Evolutionary conservation across 2,113 vertebrate species (phyloP).

Genomic region (Abramis brama): DNA sequence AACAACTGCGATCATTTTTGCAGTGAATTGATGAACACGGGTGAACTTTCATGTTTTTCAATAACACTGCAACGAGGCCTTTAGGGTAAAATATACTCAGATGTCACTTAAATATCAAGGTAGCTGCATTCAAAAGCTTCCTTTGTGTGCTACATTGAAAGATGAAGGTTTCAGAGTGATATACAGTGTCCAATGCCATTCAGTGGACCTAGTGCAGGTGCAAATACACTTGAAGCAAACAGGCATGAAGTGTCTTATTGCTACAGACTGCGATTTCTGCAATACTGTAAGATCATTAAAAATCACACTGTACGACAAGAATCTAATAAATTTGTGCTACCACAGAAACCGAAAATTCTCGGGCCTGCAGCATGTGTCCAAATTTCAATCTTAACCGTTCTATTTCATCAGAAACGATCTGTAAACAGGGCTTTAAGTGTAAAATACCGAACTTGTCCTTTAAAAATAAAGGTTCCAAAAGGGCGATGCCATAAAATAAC

Average conservation of each 20-base stretch:
- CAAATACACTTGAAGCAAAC: neutral
- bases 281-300: too few species aligned
- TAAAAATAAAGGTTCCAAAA: neutral
- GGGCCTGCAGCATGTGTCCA: too few species aligned
- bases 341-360: too few species aligned
- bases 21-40: neutral
- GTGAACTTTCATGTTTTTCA: slow-evolving; percentile 22
- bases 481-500: neutral
- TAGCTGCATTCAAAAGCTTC: neutral
- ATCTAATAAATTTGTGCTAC: too few species aligned
- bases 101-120: slow-evolving; percentile 6
- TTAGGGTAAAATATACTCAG: neutral
- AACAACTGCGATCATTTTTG: slow-evolving; percentile 3
- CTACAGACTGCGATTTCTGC: too few species aligned
- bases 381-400: too few species aligned
- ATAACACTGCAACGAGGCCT: neutral
- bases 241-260: neutral
- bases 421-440: too few species aligned
- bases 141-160: neutral
- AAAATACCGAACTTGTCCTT: too few species aligned
- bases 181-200: neutral
- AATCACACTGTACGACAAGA: too few species aligned
- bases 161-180: neutral
- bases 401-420: too few species aligned
- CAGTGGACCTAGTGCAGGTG: neutral